Evolutionary conservation across 2,888 invertebrate genomes (phyloP).

Genomic region (Phyto melanocephala): DNA sequence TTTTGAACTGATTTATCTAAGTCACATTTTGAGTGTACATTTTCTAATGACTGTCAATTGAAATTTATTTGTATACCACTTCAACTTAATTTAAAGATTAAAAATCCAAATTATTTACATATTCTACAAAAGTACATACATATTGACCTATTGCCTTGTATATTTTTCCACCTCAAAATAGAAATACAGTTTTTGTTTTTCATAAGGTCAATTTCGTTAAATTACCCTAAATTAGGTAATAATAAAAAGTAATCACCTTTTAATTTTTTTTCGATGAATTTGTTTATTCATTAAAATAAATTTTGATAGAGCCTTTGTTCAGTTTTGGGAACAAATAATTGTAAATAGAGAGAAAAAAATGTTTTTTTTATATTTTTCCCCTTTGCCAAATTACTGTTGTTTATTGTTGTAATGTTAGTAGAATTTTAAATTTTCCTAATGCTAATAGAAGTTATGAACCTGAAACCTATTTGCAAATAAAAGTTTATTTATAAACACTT

Average conservation of each 20-base stretch:
- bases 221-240: conserved; percentile 2
- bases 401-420: conserved; percentile 41
- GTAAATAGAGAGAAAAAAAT: not conserved
- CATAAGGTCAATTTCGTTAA: conserved; percentile 15
- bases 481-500: not conserved
- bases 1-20: no score
- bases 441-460: conserved; percentile 2
- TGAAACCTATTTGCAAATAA: conserved; percentile 19
- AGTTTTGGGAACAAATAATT: not conserved
- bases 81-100: no score
- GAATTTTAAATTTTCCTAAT: conserved; percentile 41
- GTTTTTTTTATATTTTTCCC: not conserved
- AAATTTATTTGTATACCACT: no score
- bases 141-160: not conserved
- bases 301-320: not conserved
- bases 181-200: no score
- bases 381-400: conserved; percentile 24
- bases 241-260: conserved; percentile 7
- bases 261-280: not conserved
- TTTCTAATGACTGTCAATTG: no score
- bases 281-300: conserved; percentile 10
- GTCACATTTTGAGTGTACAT: no score
- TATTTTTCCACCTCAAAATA: no score
- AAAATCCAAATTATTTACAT: no score
- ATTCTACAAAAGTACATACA: not conserved